Percentiles rank a stretch among this genome's conserved stretches.
Evolutionary conservation across 2,797 vertebrate species (phyloP).

Genomic region (Mormyrops boulengeri): DNA sequence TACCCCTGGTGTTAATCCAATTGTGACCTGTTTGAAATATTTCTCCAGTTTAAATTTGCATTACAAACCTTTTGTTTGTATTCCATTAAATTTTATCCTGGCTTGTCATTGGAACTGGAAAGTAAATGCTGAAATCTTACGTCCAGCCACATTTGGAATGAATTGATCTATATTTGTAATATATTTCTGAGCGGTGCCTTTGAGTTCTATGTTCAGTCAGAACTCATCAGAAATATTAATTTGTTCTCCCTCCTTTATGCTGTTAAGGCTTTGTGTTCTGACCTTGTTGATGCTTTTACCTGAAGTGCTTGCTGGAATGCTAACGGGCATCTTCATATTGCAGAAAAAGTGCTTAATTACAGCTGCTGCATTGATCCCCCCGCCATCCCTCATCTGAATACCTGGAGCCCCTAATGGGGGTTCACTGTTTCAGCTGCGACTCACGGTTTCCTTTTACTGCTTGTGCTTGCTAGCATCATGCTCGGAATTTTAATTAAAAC

Average conservation of each 20-base stretch:
- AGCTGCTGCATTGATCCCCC: background rate
- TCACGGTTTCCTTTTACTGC: background rate
- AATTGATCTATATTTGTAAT: background rate
- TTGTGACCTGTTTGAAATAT: background rate
- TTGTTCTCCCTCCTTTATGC: constrained; percentile 13
- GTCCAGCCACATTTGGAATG: background rate
- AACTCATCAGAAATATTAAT: constrained; percentile 25
- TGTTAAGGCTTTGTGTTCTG: constrained; percentile 23
- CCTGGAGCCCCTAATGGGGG: background rate
- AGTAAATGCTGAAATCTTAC: background rate
- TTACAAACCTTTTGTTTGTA: background rate
- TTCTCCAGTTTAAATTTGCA: background rate
- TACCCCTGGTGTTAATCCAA: background rate
- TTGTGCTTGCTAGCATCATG: background rate
- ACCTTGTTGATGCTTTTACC: constrained; percentile 31
- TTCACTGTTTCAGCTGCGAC: background rate
- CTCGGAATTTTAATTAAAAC: background rate
- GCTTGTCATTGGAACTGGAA: background rate
- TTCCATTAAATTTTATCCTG: background rate
- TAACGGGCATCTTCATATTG: background rate
- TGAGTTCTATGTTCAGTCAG: constrained; percentile 9
- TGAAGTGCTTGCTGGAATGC: constrained; percentile 27
- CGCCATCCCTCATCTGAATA: background rate
- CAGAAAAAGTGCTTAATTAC: constrained; percentile 26
- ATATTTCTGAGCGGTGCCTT: background rate